Percentiles rank a stretch among this genome's conserved stretches.
Evolutionary conservation across 1,140 invertebrate genomes (phyloP).

Genomic region (Zaprionus inermis): DNA sequence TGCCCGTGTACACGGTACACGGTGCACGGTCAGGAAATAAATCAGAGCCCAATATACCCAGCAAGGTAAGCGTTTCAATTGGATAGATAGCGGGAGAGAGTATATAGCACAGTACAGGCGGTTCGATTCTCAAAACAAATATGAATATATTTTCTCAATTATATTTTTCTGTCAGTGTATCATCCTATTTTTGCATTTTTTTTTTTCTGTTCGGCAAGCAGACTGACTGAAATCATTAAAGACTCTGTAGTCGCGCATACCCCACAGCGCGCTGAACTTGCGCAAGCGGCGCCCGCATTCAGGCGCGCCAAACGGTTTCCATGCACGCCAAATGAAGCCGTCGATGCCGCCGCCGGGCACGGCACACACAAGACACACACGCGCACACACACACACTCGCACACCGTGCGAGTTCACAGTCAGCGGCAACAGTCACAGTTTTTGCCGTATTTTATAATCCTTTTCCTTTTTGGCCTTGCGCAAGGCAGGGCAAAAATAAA

Average conservation of each 20-base stretch:
- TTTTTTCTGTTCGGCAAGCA: no score
- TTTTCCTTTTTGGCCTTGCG: constrained; percentile 48
- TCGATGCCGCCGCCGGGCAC: constrained; percentile 26
- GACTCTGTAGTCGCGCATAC: not conserved
- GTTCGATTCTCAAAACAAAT: no score
- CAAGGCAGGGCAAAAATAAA: constrained; percentile 28
- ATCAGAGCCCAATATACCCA: constrained; percentile 15
- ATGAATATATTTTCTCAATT: no score
- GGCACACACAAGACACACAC: not conserved
- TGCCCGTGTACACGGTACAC: constrained; percentile 9
- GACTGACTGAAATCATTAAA: no score
- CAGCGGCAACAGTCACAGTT: constrained; percentile 51
- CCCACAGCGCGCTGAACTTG: not conserved
- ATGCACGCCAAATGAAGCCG: constrained; percentile 77
- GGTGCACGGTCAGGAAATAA: constrained; percentile 4
- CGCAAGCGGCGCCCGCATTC: constrained; percentile 34
- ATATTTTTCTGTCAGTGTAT: no score
- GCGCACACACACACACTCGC: constrained; percentile 15
- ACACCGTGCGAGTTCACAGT: constrained; percentile 18
- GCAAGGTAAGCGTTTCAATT: not conserved
- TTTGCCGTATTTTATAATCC: constrained; percentile 58
- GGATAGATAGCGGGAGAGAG: not conserved
- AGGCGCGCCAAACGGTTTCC: constrained; percentile 69
- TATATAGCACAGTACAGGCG: not conserved
- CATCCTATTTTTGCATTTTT: no score